Base-by-base conservation (phyloP, 1,140 invertebrate species). In the Eumaeus atala region DNA sequence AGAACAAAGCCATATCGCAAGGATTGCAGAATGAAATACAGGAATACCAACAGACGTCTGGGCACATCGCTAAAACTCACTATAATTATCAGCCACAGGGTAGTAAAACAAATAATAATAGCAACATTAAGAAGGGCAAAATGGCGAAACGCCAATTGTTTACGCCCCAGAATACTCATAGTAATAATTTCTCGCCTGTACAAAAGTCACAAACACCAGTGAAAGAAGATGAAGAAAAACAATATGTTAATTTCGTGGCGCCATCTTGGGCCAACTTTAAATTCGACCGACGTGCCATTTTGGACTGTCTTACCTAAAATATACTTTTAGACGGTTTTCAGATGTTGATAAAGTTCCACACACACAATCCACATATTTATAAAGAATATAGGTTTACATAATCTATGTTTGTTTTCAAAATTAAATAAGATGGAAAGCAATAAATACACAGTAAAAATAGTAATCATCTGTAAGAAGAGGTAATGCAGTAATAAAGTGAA, bases 231-330 rank as follows among this genome's bases (percentile, higher is more conserved):
- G 69, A 73, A 42, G 58, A 66, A 12, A 61, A 52, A 21, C 36
- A 37, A 7, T 73, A 67, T 55, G 62, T 73, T 7, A 79, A 81
- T 53, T 90, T 90, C 51, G 80, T 84, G 48, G 89, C 90, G 3
- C 88, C 89, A 9, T 90, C 89, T 9, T 91, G 90, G 90, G 73
- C 88, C 1, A 89, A 90, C 67, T 91, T 91, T 64, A 91, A 89
- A 66, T 91, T 90, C 70, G 87, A 91, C 61, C 79, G 69, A 59
- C 83, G 80, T 49, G 90, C 89, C 10, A 90, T 91, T 18, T 73
- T 90, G 53, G 88, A 90, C 34, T 90, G 89, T 63, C 80, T 87
- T 16, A 81, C 73, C 68, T 87, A 76, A 85, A 73, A 54, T 16
- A 7, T 14, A 16, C 9, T 9, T 44, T 33, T 44, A 14, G n/a